Evolutionary conservation across 2,888 invertebrate species (phyloP), one percentile per base, ranked within the genome.

Genomic region (Anticlea derivata): DNA sequence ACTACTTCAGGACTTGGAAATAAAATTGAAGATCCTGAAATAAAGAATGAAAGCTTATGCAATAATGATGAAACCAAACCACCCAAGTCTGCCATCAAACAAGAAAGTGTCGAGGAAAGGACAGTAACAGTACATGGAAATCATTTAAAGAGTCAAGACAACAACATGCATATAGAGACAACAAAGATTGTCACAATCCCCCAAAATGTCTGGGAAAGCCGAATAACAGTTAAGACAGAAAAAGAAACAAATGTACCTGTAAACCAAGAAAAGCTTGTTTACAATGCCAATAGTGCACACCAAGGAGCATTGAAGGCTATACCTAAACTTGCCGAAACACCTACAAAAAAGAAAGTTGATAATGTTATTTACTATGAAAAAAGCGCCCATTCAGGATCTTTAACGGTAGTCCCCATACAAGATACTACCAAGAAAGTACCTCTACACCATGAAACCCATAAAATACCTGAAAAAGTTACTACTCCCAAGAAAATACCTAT

Each of bases 151-250:
- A 3, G 10, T 2, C 8, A 6, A 34, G 10, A 10, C 11, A 7
- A 8, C 10, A 10, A 10, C 22, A 8, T 22, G 22, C 1, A 5
- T 8, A n/a, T 8, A n/a, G n/a, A n/a, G n/a, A 20, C 3, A n/a
- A 5, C 33, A 33, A 8, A 22, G 1, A 12, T 13, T 31, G 7
- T 7, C 12, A 11, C 10, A 2, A 30, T 22, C 12, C 13, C 6
- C 1, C 22, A 24, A 46, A 11, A 17, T 10, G 38, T 26, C 3
- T 35, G 27, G 34, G 20, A 27, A 44, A 34, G 34, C 26, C 34
- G 10, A 29, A 11, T 17, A 17, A 5, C 17, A 38, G n/a, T 22
- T 6, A 38, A 13, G 4, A 2, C 8, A 33, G n/a, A 6, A 22
- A 27, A 10, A 7, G 7, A 2, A 12, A 8, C 6, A 5, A 20